Conservation (phyloP, 2,888 invertebrate species). For the Troilus luridus region DNA sequence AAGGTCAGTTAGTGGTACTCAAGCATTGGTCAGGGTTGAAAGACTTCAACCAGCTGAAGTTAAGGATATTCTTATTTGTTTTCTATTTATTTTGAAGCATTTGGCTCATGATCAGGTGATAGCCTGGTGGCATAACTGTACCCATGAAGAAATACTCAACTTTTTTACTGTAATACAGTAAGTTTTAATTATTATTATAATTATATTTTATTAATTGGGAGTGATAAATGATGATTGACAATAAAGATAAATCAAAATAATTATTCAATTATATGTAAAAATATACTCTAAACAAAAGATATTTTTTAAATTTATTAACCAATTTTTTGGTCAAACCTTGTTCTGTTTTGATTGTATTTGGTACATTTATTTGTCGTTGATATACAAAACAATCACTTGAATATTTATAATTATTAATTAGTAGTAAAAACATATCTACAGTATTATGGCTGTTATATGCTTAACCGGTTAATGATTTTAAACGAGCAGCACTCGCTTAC, state of each 20-base stretch:
- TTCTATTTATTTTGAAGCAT: conserved; percentile 92
- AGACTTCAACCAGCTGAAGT: conserved; percentile 85
- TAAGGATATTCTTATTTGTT: conserved; percentile 89
- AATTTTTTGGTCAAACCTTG: too few species aligned
- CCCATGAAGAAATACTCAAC: conserved; percentile 84
- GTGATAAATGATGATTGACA: neutral
- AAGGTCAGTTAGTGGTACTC: conserved; percentile 74
- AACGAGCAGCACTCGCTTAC: too few species aligned
- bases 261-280: neutral
- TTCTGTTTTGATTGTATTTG: too few species aligned
- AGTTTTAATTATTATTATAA: conserved; percentile 68
- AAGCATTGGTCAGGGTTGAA: conserved; percentile 73
- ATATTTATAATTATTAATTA: too few species aligned
- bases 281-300: too few species aligned
- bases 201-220: neutral
- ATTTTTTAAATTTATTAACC: too few species aligned
- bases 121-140: conserved; percentile 92
- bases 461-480: too few species aligned
- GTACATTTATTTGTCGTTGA: too few species aligned
- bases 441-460: too few species aligned
- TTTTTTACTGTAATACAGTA: conserved; percentile 90
- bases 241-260: neutral
- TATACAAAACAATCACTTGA: too few species aligned
- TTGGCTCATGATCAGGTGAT: conserved; percentile 89
- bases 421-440: too few species aligned